These are phyloP conservation scores for Equus quagga DNA, from an alignment of 2,113 vertebrate genomes.

Conservation along the genomic window DNA sequence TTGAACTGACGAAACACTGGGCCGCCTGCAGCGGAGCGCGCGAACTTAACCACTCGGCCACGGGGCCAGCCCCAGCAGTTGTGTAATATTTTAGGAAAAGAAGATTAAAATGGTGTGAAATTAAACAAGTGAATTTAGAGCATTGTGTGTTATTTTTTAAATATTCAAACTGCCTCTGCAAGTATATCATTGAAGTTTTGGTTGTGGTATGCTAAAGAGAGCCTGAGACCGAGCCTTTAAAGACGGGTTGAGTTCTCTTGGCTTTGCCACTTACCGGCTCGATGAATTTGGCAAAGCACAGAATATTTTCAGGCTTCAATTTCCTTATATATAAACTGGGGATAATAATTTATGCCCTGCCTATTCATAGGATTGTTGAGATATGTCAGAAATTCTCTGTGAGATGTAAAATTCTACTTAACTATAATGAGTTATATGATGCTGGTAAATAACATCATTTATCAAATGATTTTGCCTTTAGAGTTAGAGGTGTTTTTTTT, in stretches of 20 bases:
- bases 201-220: background rate
- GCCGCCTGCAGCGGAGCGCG: too few relatives aligned
- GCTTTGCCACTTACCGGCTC: background rate
- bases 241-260: background rate
- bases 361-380: conserved; percentile 3
- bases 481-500: background rate
- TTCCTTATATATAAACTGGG: background rate
- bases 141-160: background rate
- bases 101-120: background rate
- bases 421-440: background rate
- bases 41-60: too few relatives aligned
- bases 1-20: too few relatives aligned
- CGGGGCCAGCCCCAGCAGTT: background rate
- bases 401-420: conserved; percentile 3
- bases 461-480: conserved; percentile 28
- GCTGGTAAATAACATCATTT: conserved; percentile 35
- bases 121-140: conserved; percentile 7
- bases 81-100: background rate
- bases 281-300: background rate
- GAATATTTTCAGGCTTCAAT: background rate
- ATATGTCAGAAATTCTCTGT: background rate
- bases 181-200: conserved; percentile 15
- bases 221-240: background rate
- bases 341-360: conserved; percentile 10
- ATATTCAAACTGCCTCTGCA: background rate